phyloP scores from a whole-genome alignment of 30 jellyfish, hydroid and myxozoan genomes.

The Haliclystus octoradiatus region DNA sequence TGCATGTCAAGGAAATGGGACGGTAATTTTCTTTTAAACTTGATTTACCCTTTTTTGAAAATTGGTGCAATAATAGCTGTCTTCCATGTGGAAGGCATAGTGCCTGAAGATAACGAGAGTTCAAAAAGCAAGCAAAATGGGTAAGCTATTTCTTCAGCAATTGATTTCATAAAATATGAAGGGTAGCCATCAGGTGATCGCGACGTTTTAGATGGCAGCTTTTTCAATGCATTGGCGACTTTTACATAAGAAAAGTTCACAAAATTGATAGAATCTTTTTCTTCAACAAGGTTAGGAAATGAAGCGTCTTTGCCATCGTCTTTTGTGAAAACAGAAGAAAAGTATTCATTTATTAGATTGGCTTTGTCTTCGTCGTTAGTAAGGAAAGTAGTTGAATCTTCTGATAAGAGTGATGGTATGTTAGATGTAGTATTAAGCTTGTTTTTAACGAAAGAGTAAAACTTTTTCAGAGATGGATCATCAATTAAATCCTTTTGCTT shows the following conservation, averaged over 20 bases:
- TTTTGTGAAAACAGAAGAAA: background rate
- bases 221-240: background rate
- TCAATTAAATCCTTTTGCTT: background rate
- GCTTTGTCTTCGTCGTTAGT: background rate
- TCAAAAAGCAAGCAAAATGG: no score
- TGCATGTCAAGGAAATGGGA: no score
- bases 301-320: background rate
- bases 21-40: no score
- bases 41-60: no score
- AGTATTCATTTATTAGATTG: no score
- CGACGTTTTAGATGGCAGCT: no score
- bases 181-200: no score
- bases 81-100: no score
- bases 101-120: no score
- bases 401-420: background rate
- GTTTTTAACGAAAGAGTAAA: background rate
- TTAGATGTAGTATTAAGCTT: background rate
- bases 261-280: background rate
- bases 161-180: no score
- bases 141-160: no score
- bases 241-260: background rate
- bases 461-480: background rate
- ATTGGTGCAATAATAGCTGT: no score
- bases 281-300: background rate
- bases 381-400: background rate